Percentiles rank a stretch among this genome's conserved stretches.
These are phyloP conservation scores for Phytoseiulus persimilis DNA, from an alignment of 2,888 invertebrate genomes.

Conservation along the genomic window DNA sequence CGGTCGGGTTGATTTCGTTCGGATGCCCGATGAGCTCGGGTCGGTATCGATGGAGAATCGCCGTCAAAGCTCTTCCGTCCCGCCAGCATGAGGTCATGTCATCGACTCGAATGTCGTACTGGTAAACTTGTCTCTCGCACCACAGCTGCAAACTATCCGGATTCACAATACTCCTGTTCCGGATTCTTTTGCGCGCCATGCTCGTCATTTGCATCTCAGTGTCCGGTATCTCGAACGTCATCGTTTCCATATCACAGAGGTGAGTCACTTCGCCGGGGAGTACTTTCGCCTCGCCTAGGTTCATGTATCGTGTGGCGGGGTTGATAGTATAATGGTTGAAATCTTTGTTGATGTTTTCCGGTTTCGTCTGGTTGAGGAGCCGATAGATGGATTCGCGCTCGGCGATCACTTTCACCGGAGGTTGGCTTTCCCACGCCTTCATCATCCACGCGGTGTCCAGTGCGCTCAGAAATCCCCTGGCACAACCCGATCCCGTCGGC, in stretches of 20 bases:
- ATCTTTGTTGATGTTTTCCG: constrained; percentile 86
- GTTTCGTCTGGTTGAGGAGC: constrained; percentile 82
- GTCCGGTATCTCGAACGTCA: constrained; percentile 25
- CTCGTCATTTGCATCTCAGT: constrained; percentile 21
- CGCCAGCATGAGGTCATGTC: constrained; percentile 65
- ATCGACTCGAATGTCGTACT: constrained; percentile 58
- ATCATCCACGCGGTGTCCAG: constrained; percentile 95
- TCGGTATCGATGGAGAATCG: constrained; percentile 61
- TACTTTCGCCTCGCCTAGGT: constrained; percentile 55
- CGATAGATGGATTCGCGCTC: constrained; percentile 90
- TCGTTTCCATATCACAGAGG: constrained; percentile 55
- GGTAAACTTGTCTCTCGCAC: constrained; percentile 64
- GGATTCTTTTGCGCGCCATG: constrained; percentile 17
- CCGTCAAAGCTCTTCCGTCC: constrained; percentile 61
- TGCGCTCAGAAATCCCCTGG: constrained; percentile 87
- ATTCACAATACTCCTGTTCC: constrained; percentile 55
- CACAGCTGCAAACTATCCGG: constrained; percentile 68
- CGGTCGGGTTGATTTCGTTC: neutral
- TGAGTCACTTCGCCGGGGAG: constrained; percentile 52
- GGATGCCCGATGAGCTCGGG: constrained; percentile 29
- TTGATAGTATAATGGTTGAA: constrained; percentile 59
- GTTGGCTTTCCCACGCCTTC: constrained; percentile 59
- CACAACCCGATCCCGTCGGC: constrained; percentile 98
- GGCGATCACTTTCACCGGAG: constrained; percentile 56
- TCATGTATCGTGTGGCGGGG: constrained; percentile 47